A percentile compares a stretch with the other conserved stretches of the same genome.
These are phyloP conservation scores for Camponotus pennsylvanicus DNA, from an alignment of 1,140 invertebrate genomes.

Conservation along the genomic window DNA sequence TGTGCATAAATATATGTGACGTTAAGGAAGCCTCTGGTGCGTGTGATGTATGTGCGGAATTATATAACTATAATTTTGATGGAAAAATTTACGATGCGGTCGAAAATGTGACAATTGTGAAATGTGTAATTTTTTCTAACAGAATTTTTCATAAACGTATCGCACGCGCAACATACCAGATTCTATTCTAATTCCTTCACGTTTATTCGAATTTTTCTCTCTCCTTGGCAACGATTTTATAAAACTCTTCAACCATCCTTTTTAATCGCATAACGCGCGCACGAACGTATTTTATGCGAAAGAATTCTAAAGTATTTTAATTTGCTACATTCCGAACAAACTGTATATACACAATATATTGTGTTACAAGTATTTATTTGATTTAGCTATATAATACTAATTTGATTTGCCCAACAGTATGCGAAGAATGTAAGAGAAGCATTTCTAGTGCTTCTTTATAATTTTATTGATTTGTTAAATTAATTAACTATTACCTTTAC, in stretches of 20 bases:
- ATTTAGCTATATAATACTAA: background rate
- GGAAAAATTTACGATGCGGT: background rate
- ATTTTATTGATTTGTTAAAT: background rate
- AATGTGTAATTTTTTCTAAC: background rate
- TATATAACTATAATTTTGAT: background rate
- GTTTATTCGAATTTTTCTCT: background rate
- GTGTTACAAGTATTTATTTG: background rate
- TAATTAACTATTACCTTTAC: background rate
- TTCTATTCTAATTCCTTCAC: background rate
- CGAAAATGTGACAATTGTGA: conserved; percentile 20
- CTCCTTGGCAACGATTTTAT: background rate
- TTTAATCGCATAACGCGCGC: background rate
- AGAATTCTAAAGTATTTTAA: background rate
- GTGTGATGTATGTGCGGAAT: background rate
- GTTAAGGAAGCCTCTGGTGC: background rate
- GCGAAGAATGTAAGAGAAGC: too few species aligned
- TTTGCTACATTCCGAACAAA: background rate
- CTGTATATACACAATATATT: background rate
- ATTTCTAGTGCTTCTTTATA: background rate
- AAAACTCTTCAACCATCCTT: background rate
- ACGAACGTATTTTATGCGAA: background rate
- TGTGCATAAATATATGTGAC: background rate
- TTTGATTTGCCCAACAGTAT: background rate
- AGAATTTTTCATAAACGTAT: conserved; percentile 18
- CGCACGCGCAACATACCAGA: background rate